Conservation (phyloP, 2,888 invertebrate species). For the Melieria picta region DNA sequence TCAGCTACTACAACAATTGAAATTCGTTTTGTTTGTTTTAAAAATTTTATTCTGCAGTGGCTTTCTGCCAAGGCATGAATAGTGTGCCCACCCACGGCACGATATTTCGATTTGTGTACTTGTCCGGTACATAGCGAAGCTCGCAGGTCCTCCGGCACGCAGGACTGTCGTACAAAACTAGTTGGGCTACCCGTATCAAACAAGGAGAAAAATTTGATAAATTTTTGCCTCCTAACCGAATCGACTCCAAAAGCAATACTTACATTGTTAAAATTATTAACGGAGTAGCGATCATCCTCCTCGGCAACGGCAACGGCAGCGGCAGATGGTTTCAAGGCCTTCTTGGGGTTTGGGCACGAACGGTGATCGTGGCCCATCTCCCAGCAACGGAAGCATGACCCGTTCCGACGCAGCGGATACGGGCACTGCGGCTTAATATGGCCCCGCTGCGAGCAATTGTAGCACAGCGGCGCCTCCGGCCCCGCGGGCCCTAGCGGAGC, state of each 20-base stretch:
- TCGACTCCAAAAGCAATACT: slow-evolving; percentile 18
- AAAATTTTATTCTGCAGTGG: too few relatives aligned
- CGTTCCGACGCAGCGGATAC: slow-evolving; percentile 7
- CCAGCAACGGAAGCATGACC: slow-evolving; percentile 32
- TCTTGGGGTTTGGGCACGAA: slow-evolving; percentile 23
- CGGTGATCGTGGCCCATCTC: slow-evolving; percentile 26
- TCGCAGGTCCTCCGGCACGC: too few relatives aligned
- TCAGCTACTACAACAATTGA: too few relatives aligned
- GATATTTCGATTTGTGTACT: too few relatives aligned
- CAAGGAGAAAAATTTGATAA: slow-evolving; percentile 18
- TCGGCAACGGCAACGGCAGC: neutral
- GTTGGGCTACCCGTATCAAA: slow-evolving; percentile 30
- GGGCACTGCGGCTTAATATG: slow-evolving; percentile 31
- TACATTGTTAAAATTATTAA: slow-evolving; percentile 20
- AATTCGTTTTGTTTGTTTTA: too few relatives aligned
- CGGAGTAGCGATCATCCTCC: neutral
- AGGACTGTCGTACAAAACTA: neutral
- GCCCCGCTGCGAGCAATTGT: slow-evolving; percentile 19
- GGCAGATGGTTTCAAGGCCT: slow-evolving; percentile 13
- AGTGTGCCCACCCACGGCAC: too few relatives aligned
- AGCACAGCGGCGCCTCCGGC: neutral
- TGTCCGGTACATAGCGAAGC: too few relatives aligned
- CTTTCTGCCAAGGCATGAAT: too few relatives aligned
- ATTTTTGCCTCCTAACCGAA: slow-evolving; percentile 10
- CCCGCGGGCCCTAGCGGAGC: neutral